A percentile compares a stretch with the other conserved stretches of the same genome.
These are phyloP conservation scores for Phytoseiulus persimilis DNA, from an alignment of 2,888 invertebrate species.

Conservation along the genomic window DNA sequence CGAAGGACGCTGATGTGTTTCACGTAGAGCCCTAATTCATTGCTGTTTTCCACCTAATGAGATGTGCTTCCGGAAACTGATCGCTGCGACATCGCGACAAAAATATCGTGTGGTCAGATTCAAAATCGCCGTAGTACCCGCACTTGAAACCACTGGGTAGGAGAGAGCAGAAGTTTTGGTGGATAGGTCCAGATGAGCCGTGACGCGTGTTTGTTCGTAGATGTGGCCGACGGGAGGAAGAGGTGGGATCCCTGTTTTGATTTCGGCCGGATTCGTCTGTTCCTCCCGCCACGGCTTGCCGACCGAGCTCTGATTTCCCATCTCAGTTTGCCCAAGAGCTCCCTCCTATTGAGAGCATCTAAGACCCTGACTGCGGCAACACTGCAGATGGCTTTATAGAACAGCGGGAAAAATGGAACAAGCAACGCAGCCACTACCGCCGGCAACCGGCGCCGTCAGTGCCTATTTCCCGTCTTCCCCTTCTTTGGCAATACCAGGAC, in stretches of 20 bases:
- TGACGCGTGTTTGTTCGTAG: background rate
- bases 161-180: background rate
- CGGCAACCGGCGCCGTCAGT: background rate
- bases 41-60: background rate
- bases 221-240: background rate
- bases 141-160: background rate
- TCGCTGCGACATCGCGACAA: background rate
- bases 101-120: background rate
- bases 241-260: background rate
- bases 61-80: background rate
- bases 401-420: background rate
- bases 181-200: background rate
- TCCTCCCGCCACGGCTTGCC: background rate
- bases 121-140: background rate
- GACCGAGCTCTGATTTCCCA: background rate
- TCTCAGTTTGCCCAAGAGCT: background rate
- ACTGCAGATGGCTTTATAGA: constrained; percentile 5
- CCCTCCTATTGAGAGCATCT: background rate
- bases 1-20: background rate
- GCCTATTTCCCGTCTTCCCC: background rate
- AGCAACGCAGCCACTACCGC: background rate
- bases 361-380: background rate
- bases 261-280: background rate
- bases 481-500: background rate
- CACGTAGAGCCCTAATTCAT: background rate